Percentiles rank a stretch among this genome's conserved stretches.
Conservation (phyloP, 2,797 vertebrate genomes). For the Erethizon dorsatum region DNA sequence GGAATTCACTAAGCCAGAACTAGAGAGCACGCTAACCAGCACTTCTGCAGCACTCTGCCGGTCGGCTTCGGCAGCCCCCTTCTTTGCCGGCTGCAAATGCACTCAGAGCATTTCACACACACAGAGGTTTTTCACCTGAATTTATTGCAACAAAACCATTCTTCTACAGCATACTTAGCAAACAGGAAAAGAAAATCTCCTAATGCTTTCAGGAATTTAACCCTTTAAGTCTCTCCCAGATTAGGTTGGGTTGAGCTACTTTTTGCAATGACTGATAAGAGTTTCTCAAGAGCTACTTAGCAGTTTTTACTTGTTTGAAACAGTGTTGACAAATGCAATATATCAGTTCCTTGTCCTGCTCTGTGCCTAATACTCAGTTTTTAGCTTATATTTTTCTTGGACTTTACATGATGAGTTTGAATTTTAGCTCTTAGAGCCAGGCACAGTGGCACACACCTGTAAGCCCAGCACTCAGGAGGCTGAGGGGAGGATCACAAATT, state of each 20-base stretch:
- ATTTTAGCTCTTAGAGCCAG: slow-evolving; percentile 21
- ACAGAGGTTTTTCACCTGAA: neutral
- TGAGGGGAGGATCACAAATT: neutral
- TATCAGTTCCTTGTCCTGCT: slow-evolving; percentile 34
- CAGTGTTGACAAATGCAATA: slow-evolving; percentile 50
- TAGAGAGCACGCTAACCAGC: neutral
- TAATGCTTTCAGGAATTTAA: slow-evolving; percentile 63
- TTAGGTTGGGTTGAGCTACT: slow-evolving; percentile 59
- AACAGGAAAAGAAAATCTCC: neutral
- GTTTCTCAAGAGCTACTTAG: slow-evolving; percentile 74
- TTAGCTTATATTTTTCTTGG: neutral
- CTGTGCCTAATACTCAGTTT: neutral
- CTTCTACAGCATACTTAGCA: slow-evolving; percentile 14
- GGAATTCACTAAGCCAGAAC: slow-evolving; percentile 23
- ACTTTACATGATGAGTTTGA: slow-evolving; percentile 39
- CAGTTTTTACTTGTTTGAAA: slow-evolving; percentile 67
- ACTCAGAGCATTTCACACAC: neutral
- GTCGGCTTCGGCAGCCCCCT: neutral
- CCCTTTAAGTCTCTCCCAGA: slow-evolving; percentile 41
- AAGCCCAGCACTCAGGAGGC: neutral
- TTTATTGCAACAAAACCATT: slow-evolving; percentile 41
- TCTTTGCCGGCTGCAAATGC: neutral
- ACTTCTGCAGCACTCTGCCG: neutral
- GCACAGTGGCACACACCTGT: neutral
- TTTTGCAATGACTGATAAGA: slow-evolving; percentile 63